phyloP scores from a whole-genome alignment of 2,797 vertebrate species.

The Helicolenus hilgendorfi region DNA sequence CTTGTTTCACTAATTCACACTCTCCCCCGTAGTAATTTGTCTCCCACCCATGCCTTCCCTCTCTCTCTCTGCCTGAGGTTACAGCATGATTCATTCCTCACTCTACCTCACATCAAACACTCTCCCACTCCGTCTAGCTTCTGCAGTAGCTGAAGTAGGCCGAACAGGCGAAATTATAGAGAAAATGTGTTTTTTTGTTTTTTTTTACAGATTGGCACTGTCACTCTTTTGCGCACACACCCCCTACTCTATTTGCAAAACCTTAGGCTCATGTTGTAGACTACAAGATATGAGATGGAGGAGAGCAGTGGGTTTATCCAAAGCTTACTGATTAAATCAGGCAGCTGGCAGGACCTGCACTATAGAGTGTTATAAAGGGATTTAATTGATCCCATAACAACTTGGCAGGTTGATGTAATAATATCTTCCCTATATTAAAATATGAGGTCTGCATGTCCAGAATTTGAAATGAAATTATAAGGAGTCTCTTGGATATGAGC shows the following conservation, averaged over 20 bases:
- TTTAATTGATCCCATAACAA: constrained; percentile 56
- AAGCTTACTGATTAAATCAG: constrained; percentile 41
- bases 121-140: constrained; percentile 25
- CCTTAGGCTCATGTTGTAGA: background rate
- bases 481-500: constrained; percentile 29
- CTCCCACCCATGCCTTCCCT: constrained; percentile 18
- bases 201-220: background rate
- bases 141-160: constrained; percentile 17
- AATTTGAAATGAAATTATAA: constrained; percentile 55
- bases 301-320: background rate
- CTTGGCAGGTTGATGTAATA: constrained; percentile 47
- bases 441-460: constrained; percentile 17
- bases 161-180: constrained; percentile 12
- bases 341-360: constrained; percentile 31
- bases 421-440: constrained; percentile 48
- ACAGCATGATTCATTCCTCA: constrained; percentile 48
- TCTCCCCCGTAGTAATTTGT: constrained; percentile 41
- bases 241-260: background rate
- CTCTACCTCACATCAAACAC: constrained; percentile 34
- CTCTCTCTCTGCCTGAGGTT: constrained; percentile 50
- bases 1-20: constrained; percentile 53
- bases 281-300: constrained; percentile 15
- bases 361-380: constrained; percentile 35
- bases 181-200: background rate
- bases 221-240: background rate